Conservation (phyloP, 2,797 vertebrate species). For the Eidolon dupreanum region DNA sequence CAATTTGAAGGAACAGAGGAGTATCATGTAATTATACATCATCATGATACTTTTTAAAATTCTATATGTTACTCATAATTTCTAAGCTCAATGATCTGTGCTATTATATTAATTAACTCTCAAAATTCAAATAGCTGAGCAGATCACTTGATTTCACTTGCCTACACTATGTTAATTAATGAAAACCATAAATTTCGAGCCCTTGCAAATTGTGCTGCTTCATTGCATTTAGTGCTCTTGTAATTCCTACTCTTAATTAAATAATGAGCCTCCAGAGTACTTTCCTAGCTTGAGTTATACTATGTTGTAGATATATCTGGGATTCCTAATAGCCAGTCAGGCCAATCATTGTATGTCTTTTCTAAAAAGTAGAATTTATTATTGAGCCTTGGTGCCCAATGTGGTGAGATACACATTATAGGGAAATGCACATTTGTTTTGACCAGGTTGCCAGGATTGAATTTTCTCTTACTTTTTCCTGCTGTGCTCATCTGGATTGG, state of each 20-base stretch:
- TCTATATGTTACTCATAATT: slow-evolving; percentile 81
- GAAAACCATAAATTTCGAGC: slow-evolving; percentile 79
- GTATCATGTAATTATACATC: slow-evolving; percentile 68
- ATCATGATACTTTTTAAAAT: slow-evolving; percentile 77
- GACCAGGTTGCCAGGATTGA: not conserved
- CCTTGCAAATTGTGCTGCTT: slow-evolving; percentile 75
- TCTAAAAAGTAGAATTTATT: not conserved
- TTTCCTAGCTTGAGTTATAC: slow-evolving; percentile 57
- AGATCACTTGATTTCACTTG: slow-evolving; percentile 81
- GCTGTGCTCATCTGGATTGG: not conserved
- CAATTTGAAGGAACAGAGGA: slow-evolving; percentile 40
- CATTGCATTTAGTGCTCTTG: slow-evolving; percentile 75
- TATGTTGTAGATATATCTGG: not conserved
- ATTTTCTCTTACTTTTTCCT: not conserved
- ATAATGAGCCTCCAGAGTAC: slow-evolving; percentile 75
- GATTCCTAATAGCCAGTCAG: slow-evolving; percentile 21
- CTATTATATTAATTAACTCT: slow-evolving; percentile 82
- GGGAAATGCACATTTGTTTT: not conserved
- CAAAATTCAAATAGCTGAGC: slow-evolving; percentile 79
- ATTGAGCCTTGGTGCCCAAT: not conserved
- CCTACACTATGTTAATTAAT: slow-evolving; percentile 81
- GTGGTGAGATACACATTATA: not conserved
- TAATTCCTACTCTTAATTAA: slow-evolving; percentile 80
- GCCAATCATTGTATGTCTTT: not conserved
- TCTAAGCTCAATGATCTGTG: slow-evolving; percentile 81